Evolutionary conservation across 23 tunicate genomes (phyloP).

Genomic region (Oikopleura vanhoeffeni): DNA sequence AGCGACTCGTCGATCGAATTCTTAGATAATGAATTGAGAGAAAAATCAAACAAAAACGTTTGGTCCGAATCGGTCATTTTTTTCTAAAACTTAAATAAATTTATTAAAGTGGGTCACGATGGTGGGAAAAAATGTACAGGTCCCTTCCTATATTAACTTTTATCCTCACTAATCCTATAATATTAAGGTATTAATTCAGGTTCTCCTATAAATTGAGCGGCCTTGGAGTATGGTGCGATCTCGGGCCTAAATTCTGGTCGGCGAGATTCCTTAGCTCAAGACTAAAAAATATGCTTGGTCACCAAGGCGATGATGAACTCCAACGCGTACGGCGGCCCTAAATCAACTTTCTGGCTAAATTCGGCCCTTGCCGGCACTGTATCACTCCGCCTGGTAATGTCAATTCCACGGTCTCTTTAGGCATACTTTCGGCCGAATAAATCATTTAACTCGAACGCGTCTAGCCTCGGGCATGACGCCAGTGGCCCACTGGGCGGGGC

Average conservation of each 20-base stretch:
- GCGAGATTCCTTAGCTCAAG: background rate
- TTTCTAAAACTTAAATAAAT: no score
- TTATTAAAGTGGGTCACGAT: no score
- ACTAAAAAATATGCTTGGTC: constrained; percentile 6
- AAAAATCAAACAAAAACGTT: no score
- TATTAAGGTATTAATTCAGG: no score
- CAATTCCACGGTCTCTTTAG: background rate
- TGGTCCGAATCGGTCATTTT: no score
- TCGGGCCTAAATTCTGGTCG: background rate
- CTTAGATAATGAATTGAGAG: no score
- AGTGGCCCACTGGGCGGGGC: background rate
- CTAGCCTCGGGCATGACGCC: background rate
- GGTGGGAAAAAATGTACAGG: no score
- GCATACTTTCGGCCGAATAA: background rate
- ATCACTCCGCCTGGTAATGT: background rate
- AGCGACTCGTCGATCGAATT: no score
- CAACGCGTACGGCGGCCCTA: background rate
- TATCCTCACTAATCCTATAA: no score
- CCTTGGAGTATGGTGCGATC: background rate
- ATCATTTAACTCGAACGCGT: background rate
- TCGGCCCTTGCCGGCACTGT: background rate
- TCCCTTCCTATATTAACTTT: no score
- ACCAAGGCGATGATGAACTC: background rate
- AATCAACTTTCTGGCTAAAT: background rate
- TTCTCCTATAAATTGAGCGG: background rate